A percentile compares a stretch with the other conserved stretches of the same genome.
phyloP scores from a whole-genome alignment of 2,888 invertebrate species.

The Drosophila pegasa region DNA sequence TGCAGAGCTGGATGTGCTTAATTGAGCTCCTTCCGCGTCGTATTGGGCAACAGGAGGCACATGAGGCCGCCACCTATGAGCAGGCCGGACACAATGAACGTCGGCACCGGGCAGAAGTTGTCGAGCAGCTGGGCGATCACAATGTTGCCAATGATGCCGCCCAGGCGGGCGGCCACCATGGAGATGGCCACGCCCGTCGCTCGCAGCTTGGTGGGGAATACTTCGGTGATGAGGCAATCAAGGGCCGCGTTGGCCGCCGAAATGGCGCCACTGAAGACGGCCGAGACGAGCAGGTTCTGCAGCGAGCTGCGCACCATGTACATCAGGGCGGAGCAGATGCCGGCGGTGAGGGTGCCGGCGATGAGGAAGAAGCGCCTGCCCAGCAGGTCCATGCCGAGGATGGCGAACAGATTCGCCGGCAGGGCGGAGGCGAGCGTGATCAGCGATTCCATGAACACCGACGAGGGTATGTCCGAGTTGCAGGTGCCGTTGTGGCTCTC shows the following conservation, averaged over 20 bases:
- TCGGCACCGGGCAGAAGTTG: constrained; percentile 95
- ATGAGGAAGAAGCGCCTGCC: constrained; percentile 91
- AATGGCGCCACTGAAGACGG: constrained; percentile 94
- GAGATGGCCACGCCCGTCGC: constrained; percentile 96
- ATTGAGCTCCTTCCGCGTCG: constrained; percentile 90
- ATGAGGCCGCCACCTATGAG: constrained; percentile 94
- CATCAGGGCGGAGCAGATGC: constrained; percentile 93
- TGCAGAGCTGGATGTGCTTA: constrained; percentile 48
- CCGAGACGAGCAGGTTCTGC: constrained; percentile 93
- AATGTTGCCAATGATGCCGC: constrained; percentile 91
- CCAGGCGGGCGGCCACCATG: constrained; percentile 95
- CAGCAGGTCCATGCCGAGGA: constrained; percentile 92
- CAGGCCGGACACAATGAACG: constrained; percentile 94
- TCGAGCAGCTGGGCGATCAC: constrained; percentile 95
- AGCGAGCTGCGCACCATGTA: constrained; percentile 93
- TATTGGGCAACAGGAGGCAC: constrained; percentile 95
- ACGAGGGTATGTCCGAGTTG: constrained; percentile 90
- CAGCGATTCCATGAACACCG: constrained; percentile 93
- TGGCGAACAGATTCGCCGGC: constrained; percentile 93
- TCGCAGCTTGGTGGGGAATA: constrained; percentile 95
- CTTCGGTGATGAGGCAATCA: constrained; percentile 96
- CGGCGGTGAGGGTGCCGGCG: constrained; percentile 94
- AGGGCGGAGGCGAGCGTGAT: constrained; percentile 94
- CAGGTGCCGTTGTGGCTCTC: constrained; percentile 87
- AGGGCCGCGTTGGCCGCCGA: constrained; percentile 95